Conservation (phyloP, 2,797 vertebrate species). For the Coregonus sp. region DNA sequence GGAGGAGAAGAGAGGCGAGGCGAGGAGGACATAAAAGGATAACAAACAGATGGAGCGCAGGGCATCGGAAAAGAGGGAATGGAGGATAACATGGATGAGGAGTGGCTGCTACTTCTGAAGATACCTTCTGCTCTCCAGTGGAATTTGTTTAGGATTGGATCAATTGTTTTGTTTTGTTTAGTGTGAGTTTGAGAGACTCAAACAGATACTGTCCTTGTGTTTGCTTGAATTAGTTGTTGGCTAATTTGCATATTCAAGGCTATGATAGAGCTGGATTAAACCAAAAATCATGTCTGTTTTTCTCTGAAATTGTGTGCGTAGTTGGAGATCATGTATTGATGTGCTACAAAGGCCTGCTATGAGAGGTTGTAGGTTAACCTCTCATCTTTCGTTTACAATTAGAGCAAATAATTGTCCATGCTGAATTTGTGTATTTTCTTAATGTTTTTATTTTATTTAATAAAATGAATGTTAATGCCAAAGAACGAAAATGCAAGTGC, state of each 20-base stretch:
- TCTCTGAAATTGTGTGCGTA: conserved; percentile 20
- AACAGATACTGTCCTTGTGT: conserved; percentile 11
- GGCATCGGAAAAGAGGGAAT: neutral
- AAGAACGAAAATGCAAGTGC: conserved; percentile 12
- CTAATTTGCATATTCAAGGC: conserved; percentile 34
- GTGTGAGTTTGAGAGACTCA: neutral
- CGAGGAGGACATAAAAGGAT: neutral
- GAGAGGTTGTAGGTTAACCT: neutral
- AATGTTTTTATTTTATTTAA: conserved; percentile 21
- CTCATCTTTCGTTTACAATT: conserved; percentile 44
- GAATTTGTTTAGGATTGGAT: neutral
- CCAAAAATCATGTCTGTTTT: conserved; percentile 5
- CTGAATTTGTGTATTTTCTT: conserved; percentile 3
- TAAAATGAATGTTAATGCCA: conserved; percentile 19
- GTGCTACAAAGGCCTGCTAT: neutral
- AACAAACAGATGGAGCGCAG: neutral
- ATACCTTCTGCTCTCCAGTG: neutral
- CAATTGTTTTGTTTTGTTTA: neutral
- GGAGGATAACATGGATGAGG: neutral
- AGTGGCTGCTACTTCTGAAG: neutral
- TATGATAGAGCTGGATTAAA: conserved; percentile 24
- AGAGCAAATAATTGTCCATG: neutral
- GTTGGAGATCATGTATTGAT: neutral
- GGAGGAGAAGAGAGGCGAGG: neutral
- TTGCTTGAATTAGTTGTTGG: conserved; percentile 18